Evolutionary conservation across 1,140 invertebrate species (phyloP), one percentile per base, ranked within the genome.

Genomic region (Caenorhabditis latens): DNA sequence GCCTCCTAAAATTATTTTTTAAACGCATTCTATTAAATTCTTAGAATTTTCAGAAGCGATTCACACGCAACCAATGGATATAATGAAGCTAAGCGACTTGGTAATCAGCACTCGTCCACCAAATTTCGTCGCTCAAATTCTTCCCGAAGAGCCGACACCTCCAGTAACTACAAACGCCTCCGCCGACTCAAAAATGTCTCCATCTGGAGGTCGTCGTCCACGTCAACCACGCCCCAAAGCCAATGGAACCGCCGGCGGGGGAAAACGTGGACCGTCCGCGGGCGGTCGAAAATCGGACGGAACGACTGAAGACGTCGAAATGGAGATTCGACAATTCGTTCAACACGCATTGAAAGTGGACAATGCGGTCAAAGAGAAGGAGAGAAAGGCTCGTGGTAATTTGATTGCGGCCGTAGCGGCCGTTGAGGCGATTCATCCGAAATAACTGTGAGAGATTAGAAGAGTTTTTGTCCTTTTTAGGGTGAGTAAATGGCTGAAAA

Each of bases 341-440:
- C 43, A 79, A 24, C 71, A 79, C 14, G 71, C 71, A 13, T 4
- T 79, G 46, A 50, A 79, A 79, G 71, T 79, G 1, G 71, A 79
- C 40, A 79, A 79, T 24, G 71, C 71, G 9, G 71, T 79, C 1
- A 79, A 79, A 24, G 71, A 79, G n/a, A 79, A 50, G 24, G 71
- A 79, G 71, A 50, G 71, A 79, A 79, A 79, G 71, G 71, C 46
- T 79, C 46, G 71, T 79, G 71, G 71, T 48, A 71, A 71, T 71
- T 71, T 71, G 40, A 21, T 71, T 32, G 0, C 32, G 19, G 65
- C 43, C 5, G 63, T n/a, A 16, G 65, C 65, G n/a, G n/a, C 32
- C 32, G 32, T 32, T 32, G 32, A 32, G 32, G 32, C 32, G 32
- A 32, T 32, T 32, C 32, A 32, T 32, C 65, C 65, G 11, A 19